Percentiles rank a stretch among this genome's conserved stretches.
phyloP scores from a whole-genome alignment of 2,888 invertebrate genomes.

The Rapana venosa region DNA sequence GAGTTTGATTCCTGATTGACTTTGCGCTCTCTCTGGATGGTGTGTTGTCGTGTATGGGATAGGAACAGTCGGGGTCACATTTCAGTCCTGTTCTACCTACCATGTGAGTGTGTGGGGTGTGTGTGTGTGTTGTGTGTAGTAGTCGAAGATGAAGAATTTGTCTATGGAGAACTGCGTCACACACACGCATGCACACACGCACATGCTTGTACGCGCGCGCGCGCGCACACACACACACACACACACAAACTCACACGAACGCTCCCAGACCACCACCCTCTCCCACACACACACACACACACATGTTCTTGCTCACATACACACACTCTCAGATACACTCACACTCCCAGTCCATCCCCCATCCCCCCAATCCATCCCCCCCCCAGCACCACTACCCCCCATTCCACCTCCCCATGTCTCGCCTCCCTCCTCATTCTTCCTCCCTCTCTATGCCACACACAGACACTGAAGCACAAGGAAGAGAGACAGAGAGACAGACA shows the following conservation, averaged over 20 bases:
- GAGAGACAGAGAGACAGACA: not conserved
- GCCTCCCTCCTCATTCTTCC: not conserved
- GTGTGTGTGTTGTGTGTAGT: too few species aligned
- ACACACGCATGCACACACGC: not conserved
- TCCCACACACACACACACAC: too few species aligned
- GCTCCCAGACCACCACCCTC: not conserved
- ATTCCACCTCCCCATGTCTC: not conserved
- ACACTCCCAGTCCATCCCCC: not conserved
- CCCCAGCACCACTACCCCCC: not conserved
- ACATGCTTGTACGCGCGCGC: not conserved
- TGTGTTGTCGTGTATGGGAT: too few species aligned
- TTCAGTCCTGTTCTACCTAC: too few species aligned
- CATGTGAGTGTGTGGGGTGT: too few species aligned
- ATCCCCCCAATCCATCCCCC: too few species aligned
- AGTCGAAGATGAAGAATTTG: too few species aligned
- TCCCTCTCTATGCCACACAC: not conserved
- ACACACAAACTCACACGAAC: not conserved
- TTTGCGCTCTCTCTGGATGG: too few species aligned
- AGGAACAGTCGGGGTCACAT: too few species aligned
- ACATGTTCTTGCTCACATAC: not conserved
- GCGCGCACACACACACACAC: conserved; percentile 5
- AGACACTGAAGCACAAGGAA: not conserved
- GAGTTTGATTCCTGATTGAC: too few species aligned
- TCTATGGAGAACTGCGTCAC: too few species aligned
- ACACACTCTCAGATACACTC: not conserved